Conservation (phyloP, 2,888 invertebrate species). For the Anorthoa munda region DNA sequence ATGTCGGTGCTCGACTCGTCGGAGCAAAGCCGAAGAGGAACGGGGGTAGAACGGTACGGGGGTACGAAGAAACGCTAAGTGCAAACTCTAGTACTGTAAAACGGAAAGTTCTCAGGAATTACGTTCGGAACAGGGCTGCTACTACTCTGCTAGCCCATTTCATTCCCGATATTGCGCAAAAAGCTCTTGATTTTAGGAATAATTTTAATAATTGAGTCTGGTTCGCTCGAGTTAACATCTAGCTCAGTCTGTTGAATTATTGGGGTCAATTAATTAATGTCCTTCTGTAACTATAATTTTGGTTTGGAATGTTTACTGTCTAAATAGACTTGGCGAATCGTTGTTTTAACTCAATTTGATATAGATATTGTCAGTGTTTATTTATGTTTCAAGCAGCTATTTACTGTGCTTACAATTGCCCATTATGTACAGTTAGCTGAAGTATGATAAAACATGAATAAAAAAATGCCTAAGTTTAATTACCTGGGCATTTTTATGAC, state of each 20-base stretch:
- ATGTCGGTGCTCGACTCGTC: conserved; percentile 44
- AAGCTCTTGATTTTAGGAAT: conserved; percentile 27
- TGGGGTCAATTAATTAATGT: conserved; percentile 33
- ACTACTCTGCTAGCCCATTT: conserved; percentile 32
- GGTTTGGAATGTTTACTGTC: conserved; percentile 14
- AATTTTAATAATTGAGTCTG: conserved; percentile 41
- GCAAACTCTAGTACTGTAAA: conserved; percentile 77
- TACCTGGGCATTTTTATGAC: no score
- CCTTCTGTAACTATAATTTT: conserved; percentile 26
- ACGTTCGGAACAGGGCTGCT: conserved; percentile 49
- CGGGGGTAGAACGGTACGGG: conserved; percentile 37
- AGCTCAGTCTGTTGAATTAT: conserved; percentile 20
- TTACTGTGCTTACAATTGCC: no score
- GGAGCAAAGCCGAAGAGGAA: conserved; percentile 31
- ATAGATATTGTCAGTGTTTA: not conserved
- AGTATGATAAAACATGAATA: no score
- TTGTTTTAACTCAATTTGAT: not conserved
- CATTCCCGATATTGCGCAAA: conserved; percentile 42
- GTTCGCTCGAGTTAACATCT: conserved; percentile 39
- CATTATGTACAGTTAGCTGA: no score
- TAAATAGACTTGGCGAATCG: conserved; percentile 5
- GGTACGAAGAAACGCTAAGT: conserved; percentile 72
- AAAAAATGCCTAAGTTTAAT: no score
- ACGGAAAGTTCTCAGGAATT: conserved; percentile 72
- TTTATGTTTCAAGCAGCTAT: no score